Evolutionary conservation across 2,113 vertebrate species (phyloP).

Genomic region (Hydropotes inermis): DNA sequence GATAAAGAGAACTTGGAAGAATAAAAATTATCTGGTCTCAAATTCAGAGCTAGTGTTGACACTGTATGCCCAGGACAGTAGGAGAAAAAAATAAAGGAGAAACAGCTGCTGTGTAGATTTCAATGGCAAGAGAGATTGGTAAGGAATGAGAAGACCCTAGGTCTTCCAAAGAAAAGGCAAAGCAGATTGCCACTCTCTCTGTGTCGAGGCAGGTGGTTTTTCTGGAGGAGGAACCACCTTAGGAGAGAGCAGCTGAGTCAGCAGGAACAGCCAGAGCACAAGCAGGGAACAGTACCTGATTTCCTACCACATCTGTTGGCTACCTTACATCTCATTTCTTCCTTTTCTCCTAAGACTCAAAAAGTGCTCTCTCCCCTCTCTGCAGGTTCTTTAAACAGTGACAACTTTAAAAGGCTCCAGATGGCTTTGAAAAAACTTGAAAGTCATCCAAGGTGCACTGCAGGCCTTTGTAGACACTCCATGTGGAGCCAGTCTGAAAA

Average conservation of each 20-base stretch:
- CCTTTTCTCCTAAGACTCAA: not conserved
- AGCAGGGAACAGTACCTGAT: not conserved
- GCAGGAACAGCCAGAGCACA: not conserved
- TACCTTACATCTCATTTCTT: conserved; percentile 30
- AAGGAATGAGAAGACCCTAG: not conserved
- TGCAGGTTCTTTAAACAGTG: conserved; percentile 54
- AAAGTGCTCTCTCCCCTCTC: not conserved
- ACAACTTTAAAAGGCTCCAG: conserved; percentile 70
- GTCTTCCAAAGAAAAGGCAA: not conserved
- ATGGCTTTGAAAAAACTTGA: conserved; percentile 62
- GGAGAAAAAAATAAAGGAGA: not conserved
- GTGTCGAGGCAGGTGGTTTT: not conserved
- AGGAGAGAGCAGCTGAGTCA: not conserved
- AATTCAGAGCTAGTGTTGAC: not conserved
- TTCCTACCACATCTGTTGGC: not conserved
- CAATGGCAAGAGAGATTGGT: not conserved
- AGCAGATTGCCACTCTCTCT: not conserved
- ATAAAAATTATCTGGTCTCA: not conserved
- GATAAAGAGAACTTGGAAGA: not conserved
- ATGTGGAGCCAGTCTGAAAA: conserved; percentile 45
- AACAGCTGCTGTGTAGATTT: not conserved
- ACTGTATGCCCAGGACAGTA: not conserved
- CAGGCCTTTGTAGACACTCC: conserved; percentile 49
- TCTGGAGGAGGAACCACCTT: not conserved
- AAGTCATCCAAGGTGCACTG: conserved; percentile 57